A percentile compares a stretch with the other conserved stretches of the same genome.
Conservation (phyloP, 2,888 invertebrate species). For the Himalopsyche tibetana region DNA sequence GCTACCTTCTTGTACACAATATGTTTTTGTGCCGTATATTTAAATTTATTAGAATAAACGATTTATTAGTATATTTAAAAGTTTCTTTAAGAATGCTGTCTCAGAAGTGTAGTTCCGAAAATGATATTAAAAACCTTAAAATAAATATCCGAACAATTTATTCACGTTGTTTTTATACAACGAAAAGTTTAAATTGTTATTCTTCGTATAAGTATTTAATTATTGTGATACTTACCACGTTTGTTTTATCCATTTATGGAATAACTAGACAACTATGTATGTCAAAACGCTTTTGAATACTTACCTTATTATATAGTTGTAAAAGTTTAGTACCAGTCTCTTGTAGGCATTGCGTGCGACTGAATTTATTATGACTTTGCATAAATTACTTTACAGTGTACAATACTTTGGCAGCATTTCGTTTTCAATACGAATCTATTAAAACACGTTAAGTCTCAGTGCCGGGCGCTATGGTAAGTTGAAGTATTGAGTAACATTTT, state of each 20-base stretch:
- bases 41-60: too few relatives aligned
- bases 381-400: slow-evolving; percentile 22
- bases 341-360: slow-evolving; percentile 18
- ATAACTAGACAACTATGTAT: slow-evolving; percentile 29
- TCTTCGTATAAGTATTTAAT: too few relatives aligned
- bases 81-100: too few relatives aligned
- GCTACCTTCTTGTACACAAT: too few relatives aligned
- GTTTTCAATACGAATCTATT: slow-evolving; percentile 36
- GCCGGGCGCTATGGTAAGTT: too few relatives aligned
- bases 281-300: slow-evolving; percentile 16
- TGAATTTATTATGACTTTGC: slow-evolving; percentile 3
- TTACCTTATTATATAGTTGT: neutral
- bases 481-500: too few relatives aligned
- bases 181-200: too few relatives aligned
- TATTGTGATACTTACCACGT: neutral
- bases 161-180: too few relatives aligned
- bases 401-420: neutral
- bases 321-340: slow-evolving; percentile 7
- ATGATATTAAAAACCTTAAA: too few relatives aligned
- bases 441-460: neutral
- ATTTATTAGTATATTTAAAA: too few relatives aligned
- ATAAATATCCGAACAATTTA: neutral
- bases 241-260: slow-evolving; percentile 32
- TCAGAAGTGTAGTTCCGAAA: too few relatives aligned
- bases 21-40: too few relatives aligned